A percentile compares a stretch with the other conserved stretches of the same genome.
Evolutionary conservation across 2,797 vertebrate genomes (phyloP).

Genomic region (Molossus molossus): DNA sequence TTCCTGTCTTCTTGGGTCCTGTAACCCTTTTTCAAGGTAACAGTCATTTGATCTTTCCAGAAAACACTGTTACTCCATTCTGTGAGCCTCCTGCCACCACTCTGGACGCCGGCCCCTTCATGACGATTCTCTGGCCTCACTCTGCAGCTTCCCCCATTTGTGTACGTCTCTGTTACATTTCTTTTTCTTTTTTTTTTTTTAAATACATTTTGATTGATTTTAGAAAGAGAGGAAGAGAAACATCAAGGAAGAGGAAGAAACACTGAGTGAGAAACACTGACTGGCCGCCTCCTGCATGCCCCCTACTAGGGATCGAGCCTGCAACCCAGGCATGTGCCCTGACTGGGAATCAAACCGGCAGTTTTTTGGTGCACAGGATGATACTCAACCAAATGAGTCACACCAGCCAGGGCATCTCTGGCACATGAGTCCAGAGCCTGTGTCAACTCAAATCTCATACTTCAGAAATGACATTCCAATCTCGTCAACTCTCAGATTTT

Average conservation of each 20-base stretch:
- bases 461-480: background rate
- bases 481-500: background rate
- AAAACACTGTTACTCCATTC: background rate
- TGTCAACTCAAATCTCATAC: slow-evolving; percentile 18
- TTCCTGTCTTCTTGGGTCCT: background rate
- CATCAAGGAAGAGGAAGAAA: too few relatives aligned
- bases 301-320: too few relatives aligned
- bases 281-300: too few relatives aligned
- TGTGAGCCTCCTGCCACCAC: background rate
- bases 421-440: background rate
- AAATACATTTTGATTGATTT: too few relatives aligned
- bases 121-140: accelerated
- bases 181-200: too few relatives aligned
- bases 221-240: too few relatives aligned
- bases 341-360: too few relatives aligned
- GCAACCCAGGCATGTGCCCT: too few relatives aligned
- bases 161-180: background rate
- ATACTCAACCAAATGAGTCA: too few relatives aligned
- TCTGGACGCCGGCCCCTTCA: background rate
- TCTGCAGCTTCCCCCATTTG: accelerated
- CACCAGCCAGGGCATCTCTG: too few relatives aligned
- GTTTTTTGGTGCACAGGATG: too few relatives aligned
- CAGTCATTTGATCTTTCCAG: background rate
- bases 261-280: too few relatives aligned
- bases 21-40: slow-evolving; percentile 25